Base-by-base conservation (phyloP, 1,140 invertebrate species). In the Penaeus japonicus region DNA sequence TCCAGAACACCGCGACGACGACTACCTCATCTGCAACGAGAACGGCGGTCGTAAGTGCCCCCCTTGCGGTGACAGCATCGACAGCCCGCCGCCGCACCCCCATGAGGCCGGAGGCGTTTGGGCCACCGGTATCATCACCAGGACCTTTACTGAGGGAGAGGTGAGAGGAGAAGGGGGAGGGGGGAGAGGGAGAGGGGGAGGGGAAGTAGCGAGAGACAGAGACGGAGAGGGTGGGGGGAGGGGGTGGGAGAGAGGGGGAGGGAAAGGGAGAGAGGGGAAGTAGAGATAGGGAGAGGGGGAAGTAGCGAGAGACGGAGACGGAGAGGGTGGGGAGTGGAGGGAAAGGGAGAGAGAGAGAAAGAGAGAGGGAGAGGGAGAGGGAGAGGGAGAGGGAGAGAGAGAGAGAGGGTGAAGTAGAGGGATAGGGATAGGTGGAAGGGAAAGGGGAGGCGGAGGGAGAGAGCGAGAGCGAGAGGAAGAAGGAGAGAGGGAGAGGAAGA, bases 61-160 rank as follows among this genome's bases (percentile, higher is more conserved):
- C n/a, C 90, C 90, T 17, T 90, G 90, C 35, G 90, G 90, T 0
- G 90, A 90, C 79, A n/a, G 57, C 20, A 53, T 47, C 47, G 88
- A 87, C 47, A 77, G 80, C 27, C 85, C 85, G 18, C 17, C 65
- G 0, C 88, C 88, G n/a, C 86, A 87, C 57, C 85, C 87, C 10
- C 88, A 90, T 73, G 80, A 90, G 75, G 88, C 81, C 18, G 91
- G 90, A 0, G 91, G 91, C 7, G 85, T 84, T 20, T 91, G 78
- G 84, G 91, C 89, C 18, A 89, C 85, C 18, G 91, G 91, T 30
- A 90, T 90, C 84, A 91, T 91, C 39, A 85, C 84, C 57, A 87
- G 90, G 62, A 87, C 73, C n/a, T 91, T 91, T 77, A 87, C 70
- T 27, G 55, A 84, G 12, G 91, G 91, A 53, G 73, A 92, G 83